phyloP scores from a whole-genome alignment of 2,113 vertebrate genomes.

The Nannospalax galili region DNA sequence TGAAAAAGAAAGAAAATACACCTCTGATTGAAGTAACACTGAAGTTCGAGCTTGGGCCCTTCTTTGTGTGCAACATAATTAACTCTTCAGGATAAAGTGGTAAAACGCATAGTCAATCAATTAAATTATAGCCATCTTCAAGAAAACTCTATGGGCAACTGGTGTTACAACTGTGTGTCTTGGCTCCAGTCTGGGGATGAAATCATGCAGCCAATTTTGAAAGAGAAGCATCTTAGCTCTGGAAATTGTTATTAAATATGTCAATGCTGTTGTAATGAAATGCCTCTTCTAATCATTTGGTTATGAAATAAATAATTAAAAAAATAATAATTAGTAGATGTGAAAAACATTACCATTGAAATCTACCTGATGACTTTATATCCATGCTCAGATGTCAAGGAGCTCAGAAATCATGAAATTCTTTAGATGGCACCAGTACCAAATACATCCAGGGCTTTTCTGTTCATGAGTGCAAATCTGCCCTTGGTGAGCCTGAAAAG shows the following conservation, averaged over 20 bases:
- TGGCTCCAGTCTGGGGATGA: conserved; percentile 93
- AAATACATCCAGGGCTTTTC: conserved; percentile 94
- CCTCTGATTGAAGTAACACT: conserved; percentile 88
- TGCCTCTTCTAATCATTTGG: too few relatives aligned
- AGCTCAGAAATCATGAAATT: too few relatives aligned
- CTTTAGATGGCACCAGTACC: conserved; percentile 94
- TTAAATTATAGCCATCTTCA: conserved; percentile 80
- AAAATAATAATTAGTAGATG: too few relatives aligned
- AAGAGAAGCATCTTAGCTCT: too few relatives aligned
- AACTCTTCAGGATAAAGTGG: conserved; percentile 82
- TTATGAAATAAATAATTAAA: too few relatives aligned
- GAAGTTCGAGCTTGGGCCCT: conserved; percentile 82
- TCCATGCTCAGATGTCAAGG: too few relatives aligned
- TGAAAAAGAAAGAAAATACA: conserved; percentile 73
- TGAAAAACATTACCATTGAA: too few relatives aligned
- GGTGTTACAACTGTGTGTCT: conserved; percentile 87
- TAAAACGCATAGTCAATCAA: conserved; percentile 76
- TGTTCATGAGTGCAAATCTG: conserved; percentile 97
- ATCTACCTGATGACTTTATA: too few relatives aligned
- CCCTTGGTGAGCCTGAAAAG: conserved; percentile 95
- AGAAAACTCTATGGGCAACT: conserved; percentile 87
- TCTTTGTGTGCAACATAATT: conserved; percentile 80
- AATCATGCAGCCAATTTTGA: too few relatives aligned
- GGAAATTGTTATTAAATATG: too few relatives aligned
- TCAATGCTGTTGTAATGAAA: too few relatives aligned